Percentiles rank a stretch among this genome's conserved stretches.
Evolutionary conservation across 2,888 invertebrate species (phyloP).

Genomic region (Rotaria macrura): DNA sequence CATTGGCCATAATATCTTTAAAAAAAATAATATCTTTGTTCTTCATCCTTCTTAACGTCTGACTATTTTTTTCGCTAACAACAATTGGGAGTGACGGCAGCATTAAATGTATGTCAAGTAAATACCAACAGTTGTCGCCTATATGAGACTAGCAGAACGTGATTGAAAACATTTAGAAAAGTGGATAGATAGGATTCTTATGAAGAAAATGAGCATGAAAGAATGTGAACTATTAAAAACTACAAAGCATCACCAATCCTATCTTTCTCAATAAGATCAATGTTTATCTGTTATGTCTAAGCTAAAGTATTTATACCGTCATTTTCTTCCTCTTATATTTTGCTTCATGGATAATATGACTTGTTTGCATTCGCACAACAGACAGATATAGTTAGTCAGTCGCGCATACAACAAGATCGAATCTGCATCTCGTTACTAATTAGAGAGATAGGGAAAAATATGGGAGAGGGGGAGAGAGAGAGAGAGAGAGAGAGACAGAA

Average conservation of each 20-base stretch:
- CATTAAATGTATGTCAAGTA: neutral
- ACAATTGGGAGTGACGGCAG: neutral
- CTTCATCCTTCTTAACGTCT: neutral
- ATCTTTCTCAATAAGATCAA: neutral
- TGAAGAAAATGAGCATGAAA: neutral
- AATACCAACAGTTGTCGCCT: neutral
- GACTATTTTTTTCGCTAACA: neutral
- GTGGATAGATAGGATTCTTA: neutral
- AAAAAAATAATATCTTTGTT: neutral
- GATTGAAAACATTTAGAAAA: neutral
- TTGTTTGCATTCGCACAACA: neutral
- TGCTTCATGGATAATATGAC: neutral
- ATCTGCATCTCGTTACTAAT: conserved; percentile 12
- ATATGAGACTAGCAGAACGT: neutral
- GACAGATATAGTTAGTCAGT: neutral
- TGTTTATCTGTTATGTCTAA: neutral
- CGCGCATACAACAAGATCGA: neutral
- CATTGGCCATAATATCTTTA: neutral
- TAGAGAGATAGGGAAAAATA: neutral
- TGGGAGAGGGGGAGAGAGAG: neutral
- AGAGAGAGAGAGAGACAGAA: neutral
- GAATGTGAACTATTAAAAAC: neutral
- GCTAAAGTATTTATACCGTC: neutral
- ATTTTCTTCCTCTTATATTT: neutral
- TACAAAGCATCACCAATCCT: neutral